Evolutionary conservation across 1,140 invertebrate genomes (phyloP), one percentile per base, ranked within the genome.

Genomic region (Drosophila sucinea): DNA sequence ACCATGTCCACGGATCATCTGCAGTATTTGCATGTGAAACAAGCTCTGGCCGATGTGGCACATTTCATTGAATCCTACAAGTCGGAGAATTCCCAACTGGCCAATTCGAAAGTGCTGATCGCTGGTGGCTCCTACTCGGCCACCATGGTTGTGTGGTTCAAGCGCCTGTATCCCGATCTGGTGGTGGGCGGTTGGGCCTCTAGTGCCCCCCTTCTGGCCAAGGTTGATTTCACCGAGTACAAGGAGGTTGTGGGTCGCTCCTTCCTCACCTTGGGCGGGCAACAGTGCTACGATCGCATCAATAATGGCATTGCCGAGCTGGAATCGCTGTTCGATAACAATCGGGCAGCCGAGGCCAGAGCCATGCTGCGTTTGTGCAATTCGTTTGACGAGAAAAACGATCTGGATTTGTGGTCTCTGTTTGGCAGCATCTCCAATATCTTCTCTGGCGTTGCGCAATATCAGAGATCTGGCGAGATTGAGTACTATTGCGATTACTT

Each of bases 61-160:
- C 92, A 94, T 70, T 95, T 96, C 57, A 94, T 96, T 51, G 77
- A 93, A 70, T 92, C 92, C 33, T 91, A 94, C 27, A 95, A 95
- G 74, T 77, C 92, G 8, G 87, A 91, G 10, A 77, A 86, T 11
- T 35, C 90, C 1, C 90, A 91, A 17, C 65, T 94, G 55, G 30
- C 69, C 23, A 77, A 91, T 38, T 90, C 90, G 0, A 90, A 90
- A 56, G 90, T 94, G 47, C 93, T 97, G 40, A 93, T 95, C 3
- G 94, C 96, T 73, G 96, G 97, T 41, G 96, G 96, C 40, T 97
- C 96, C 6, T 97, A 97, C 89, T 94, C 96, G 25, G 96, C 96
- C 70, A 95, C 94, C 27, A 93, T 97, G 91, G 95, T 96, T 30
- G 95, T 95, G 3, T 97, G 96, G 96, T 94, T 95, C 77, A 92